Percentiles rank a stretch among this genome's conserved stretches.
phyloP scores from a whole-genome alignment of 2,113 vertebrate genomes.

The Regulus satrapa region DNA sequence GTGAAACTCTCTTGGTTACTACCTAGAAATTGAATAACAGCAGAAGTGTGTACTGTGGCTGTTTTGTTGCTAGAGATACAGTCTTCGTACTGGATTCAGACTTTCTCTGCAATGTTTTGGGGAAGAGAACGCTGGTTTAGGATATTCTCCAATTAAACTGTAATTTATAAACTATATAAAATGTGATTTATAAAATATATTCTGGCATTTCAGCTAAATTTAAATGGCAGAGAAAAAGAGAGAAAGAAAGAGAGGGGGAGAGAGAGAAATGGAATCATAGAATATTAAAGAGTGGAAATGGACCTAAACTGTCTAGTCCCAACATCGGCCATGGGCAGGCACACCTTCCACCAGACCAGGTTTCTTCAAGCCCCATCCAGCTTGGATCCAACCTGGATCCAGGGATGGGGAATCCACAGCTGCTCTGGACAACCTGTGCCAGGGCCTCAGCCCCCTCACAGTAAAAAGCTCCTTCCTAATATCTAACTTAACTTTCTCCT shows the following conservation, averaged over 20 bases:
- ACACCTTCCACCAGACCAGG: not conserved
- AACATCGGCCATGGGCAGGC: not conserved
- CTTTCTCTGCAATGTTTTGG: not conserved
- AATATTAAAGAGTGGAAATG: not conserved
- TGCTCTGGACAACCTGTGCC: not conserved
- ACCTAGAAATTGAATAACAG: not conserved
- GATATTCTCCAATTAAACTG: not conserved
- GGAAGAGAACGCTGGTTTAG: not conserved
- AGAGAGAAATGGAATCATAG: not conserved
- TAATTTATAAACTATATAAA: not conserved
- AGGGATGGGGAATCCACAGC: not conserved
- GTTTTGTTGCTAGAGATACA: not conserved
- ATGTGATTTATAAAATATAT: not conserved
- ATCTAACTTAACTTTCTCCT: not conserved
- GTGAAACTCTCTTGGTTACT: not conserved
- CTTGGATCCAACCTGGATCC: accelerated
- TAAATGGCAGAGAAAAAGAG: not conserved
- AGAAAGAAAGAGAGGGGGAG: too few relatives aligned
- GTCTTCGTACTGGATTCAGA: not conserved
- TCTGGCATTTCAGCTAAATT: not conserved
- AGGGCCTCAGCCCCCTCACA: accelerated
- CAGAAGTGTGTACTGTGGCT: not conserved
- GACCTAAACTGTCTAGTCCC: not conserved
- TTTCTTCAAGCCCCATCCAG: not conserved
- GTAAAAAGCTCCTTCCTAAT: not conserved